Conservation (phyloP, 2,888 invertebrate species). For the Yponomeuta sedellus region DNA sequence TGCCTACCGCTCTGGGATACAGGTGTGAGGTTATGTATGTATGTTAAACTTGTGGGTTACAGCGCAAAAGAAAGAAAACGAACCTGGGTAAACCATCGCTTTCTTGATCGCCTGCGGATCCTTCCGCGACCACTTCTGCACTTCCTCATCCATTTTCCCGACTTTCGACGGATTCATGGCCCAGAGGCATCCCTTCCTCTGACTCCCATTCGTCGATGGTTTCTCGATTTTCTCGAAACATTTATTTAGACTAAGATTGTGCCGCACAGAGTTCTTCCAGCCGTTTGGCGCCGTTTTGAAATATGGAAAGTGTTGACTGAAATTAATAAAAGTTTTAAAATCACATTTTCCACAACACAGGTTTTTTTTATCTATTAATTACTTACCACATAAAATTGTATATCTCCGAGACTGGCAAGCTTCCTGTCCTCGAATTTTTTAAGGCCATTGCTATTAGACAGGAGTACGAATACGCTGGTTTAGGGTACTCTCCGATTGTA, state of each 20-base stretch:
- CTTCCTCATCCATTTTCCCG: conserved; percentile 98
- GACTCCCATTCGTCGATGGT: conserved; percentile 90
- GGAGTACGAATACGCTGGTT: conserved; percentile 98
- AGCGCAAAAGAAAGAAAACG: conserved; percentile 16
- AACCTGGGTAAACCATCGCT: conserved; percentile 95
- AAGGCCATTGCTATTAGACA: conserved; percentile 98
- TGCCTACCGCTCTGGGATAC: too few species aligned
- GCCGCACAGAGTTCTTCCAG: conserved; percentile 99
- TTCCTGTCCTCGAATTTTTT: conserved; percentile 95
- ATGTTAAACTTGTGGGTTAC: too few species aligned
- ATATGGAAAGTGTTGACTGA: conserved; percentile 97
- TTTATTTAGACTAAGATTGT: conserved; percentile 97
- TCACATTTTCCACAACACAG: background rate
- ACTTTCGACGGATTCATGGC: conserved; percentile 97
- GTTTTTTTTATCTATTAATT: background rate
- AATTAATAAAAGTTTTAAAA: conserved; percentile 37
- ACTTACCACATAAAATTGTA: conserved; percentile 98
- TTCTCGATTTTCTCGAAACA: conserved; percentile 99
- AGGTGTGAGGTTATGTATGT: too few species aligned
- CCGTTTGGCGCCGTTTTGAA: conserved; percentile 98
- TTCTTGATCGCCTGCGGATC: conserved; percentile 94
- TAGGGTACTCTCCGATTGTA: conserved; percentile 85
- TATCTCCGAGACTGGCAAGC: conserved; percentile 97
- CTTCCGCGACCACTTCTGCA: conserved; percentile 97
- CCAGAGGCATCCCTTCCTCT: conserved; percentile 94